These are phyloP conservation scores for Matsumyia berberina DNA, from an alignment of 2,888 invertebrate genomes.

Conservation along the genomic window DNA sequence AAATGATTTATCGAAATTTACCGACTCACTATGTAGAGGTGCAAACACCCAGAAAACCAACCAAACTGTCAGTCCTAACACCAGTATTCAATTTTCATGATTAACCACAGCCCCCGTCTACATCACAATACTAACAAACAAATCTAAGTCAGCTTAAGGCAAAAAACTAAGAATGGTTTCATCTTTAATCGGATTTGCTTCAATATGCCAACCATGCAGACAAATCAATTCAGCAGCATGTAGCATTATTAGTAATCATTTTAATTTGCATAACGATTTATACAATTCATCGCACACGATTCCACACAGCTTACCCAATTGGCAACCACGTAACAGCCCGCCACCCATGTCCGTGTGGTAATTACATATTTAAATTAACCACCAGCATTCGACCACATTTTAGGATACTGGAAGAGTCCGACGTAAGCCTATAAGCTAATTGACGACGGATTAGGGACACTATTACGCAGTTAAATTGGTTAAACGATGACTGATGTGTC, in stretches of 20 bases:
- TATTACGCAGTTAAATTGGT: slow-evolving; percentile 43
- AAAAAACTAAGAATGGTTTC: neutral
- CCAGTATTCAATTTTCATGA: too few species aligned
- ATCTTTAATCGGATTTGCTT: neutral
- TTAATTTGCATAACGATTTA: slow-evolving; percentile 30
- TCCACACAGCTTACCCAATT: slow-evolving; percentile 5
- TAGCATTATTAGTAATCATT: slow-evolving; percentile 29
- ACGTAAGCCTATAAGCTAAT: slow-evolving; percentile 60
- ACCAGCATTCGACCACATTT: slow-evolving; percentile 53
- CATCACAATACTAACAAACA: too few species aligned
- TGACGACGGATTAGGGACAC: slow-evolving; percentile 42
- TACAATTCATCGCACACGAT: slow-evolving; percentile 15
- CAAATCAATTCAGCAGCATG: slow-evolving; percentile 10
- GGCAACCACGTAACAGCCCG: neutral
- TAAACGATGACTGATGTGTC: slow-evolving; percentile 28
- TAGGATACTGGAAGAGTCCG: slow-evolving; percentile 17
- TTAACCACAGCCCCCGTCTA: too few species aligned
- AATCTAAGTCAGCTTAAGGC: neutral
- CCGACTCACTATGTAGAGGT: too few species aligned
- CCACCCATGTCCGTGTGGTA: slow-evolving; percentile 19
- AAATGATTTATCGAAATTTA: too few species aligned
- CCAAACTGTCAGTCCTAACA: too few species aligned
- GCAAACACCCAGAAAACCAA: too few species aligned
- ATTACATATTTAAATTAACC: slow-evolving; percentile 49
- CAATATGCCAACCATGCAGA: neutral